Conservation (phyloP, 2,113 vertebrate genomes). For the Eurystomus gularis region DNA sequence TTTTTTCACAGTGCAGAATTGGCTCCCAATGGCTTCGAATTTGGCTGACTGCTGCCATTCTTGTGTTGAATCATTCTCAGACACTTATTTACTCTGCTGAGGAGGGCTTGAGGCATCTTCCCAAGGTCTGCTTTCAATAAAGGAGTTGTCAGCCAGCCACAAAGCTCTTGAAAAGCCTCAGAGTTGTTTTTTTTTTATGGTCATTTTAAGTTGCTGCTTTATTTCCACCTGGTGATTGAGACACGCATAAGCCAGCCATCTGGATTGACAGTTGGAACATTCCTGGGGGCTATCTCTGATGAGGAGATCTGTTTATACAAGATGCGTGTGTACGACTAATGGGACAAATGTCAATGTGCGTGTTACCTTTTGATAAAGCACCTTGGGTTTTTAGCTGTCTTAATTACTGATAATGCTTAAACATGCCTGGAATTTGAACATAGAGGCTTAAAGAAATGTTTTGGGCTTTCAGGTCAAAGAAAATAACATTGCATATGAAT, state of each 20-base stretch:
- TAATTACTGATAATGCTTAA: background rate
- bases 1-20: background rate
- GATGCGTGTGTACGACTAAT: background rate
- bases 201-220: conserved; percentile 24
- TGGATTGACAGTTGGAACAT: background rate
- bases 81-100: background rate
- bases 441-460: background rate
- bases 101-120: conserved; percentile 31
- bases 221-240: conserved; percentile 14
- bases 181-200: background rate
- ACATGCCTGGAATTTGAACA: background rate
- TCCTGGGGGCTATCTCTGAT: background rate
- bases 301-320: background rate
- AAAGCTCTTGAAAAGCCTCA: conserved; percentile 9
- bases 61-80: background rate
- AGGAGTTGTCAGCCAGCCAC: conserved; percentile 22
- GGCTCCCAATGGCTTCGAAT: background rate
- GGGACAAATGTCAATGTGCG: background rate
- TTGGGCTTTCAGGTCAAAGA: conserved; percentile 87
- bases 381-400: background rate
- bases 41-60: conserved; percentile 8
- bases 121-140: conserved; percentile 44
- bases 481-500: conserved; percentile 86
- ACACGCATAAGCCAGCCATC: background rate
- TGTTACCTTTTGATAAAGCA: background rate